Conservation (phyloP, 2,888 invertebrate species). For the Entomobrya multifasciata region DNA sequence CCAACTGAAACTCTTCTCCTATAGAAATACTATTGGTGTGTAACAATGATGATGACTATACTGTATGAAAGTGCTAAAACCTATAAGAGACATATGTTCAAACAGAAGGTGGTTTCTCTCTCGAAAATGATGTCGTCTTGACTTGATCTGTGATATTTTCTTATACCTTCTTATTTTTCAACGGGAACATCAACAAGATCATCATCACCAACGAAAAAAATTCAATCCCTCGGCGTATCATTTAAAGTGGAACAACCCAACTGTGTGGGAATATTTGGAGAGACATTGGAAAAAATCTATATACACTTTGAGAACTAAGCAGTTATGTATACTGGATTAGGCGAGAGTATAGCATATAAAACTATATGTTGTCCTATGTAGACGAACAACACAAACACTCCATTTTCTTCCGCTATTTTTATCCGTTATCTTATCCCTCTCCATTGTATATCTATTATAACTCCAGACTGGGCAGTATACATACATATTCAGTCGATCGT, state of each 20-base stretch:
- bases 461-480: neutral
- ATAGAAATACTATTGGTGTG: slow-evolving; percentile 5
- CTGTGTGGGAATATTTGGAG: neutral
- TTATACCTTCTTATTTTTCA: neutral
- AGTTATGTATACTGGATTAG: neutral
- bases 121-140: neutral
- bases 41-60: slow-evolving; percentile 23
- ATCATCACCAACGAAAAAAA: slow-evolving; percentile 13
- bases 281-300: neutral
- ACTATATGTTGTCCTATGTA: too few relatives aligned
- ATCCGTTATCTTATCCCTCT: neutral
- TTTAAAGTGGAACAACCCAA: slow-evolving; percentile 38
- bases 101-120: neutral
- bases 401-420: slow-evolving; percentile 22
- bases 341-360: too few relatives aligned
- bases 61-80: neutral
- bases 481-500: too few relatives aligned
- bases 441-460: slow-evolving; percentile 8
- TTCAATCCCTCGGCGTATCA: slow-evolving; percentile 62
- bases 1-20: too few relatives aligned
- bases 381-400: too few relatives aligned
- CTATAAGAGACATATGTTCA: neutral
- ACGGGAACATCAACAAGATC: neutral
- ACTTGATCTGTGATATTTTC: slow-evolving; percentile 10
- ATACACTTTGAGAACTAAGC: neutral